Conservation (phyloP, 2,797 vertebrate genomes). For the Enteromius unitaeniatus region DNA sequence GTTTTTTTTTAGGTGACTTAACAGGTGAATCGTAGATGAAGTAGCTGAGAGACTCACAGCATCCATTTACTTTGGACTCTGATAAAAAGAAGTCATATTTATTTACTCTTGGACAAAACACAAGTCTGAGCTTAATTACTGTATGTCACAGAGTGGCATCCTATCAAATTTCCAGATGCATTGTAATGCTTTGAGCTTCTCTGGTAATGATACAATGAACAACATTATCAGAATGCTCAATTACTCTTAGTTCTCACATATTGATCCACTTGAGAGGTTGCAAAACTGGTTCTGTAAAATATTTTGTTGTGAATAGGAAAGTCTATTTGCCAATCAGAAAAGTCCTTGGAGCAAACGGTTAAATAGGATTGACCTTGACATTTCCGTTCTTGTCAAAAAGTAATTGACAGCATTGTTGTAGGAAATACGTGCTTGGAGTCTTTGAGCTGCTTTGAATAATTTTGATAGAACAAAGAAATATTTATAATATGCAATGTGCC, state of each 20-base stretch:
- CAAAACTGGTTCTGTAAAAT: slow-evolving; percentile 2
- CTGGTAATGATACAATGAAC: background rate
- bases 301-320: background rate
- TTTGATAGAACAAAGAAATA: background rate
- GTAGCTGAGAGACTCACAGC: slow-evolving; percentile 11
- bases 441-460: slow-evolving; percentile 11
- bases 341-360: background rate
- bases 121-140: background rate
- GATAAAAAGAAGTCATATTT: slow-evolving; percentile 27
- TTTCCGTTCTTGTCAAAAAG: slow-evolving; percentile 13
- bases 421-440: background rate
- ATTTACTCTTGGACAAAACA: slow-evolving; percentile 38
- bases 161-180: background rate
- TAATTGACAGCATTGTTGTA: background rate
- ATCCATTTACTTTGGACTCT: slow-evolving; percentile 29
- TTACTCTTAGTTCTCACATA: background rate
- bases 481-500: slow-evolving; percentile 38
- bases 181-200: background rate
- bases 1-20: slow-evolving; percentile 75
- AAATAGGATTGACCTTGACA: background rate
- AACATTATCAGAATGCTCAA: background rate
- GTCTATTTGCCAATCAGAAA: background rate
- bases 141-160: background rate
- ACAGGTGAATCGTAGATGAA: slow-evolving; percentile 37
- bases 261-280: background rate